phyloP scores from a whole-genome alignment of 92 coral and sea anemone genomes.

The Micromussa lordhowensis region DNA sequence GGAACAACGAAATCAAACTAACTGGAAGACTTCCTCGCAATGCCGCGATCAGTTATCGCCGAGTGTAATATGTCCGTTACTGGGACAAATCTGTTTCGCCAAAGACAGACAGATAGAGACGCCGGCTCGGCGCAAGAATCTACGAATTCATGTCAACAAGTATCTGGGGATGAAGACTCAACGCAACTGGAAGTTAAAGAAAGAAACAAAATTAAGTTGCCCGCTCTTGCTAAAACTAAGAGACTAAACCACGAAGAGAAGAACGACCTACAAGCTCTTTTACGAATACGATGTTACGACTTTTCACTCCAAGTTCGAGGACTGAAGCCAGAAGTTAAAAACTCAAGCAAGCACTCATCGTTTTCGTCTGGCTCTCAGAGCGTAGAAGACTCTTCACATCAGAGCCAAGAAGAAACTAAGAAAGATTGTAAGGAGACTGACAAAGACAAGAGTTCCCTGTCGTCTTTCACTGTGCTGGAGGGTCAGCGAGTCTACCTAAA shows the following conservation, averaged over 20 bases:
- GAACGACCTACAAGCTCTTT: constrained; percentile 8
- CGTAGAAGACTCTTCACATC: not conserved
- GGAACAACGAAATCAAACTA: not conserved
- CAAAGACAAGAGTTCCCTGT: not conserved
- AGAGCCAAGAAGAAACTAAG: not conserved
- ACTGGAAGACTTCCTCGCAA: not conserved
- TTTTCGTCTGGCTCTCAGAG: not conserved
- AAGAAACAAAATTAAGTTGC: not conserved
- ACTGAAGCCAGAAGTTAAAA: not conserved
- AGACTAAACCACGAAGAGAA: not conserved
- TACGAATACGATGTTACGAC: constrained; percentile 10
- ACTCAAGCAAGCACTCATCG: not conserved
- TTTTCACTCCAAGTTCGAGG: not conserved
- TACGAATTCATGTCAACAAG: not conserved
- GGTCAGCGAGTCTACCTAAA: constrained; percentile 10
- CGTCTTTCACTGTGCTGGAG: constrained; percentile 1
- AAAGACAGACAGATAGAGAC: not conserved
- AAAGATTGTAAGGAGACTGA: not conserved
- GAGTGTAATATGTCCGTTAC: not conserved
- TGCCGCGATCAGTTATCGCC: constrained; percentile 12
- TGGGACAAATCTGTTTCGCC: constrained; percentile 13
- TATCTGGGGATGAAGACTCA: not conserved
- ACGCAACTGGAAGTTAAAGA: not conserved
- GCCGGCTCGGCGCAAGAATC: not conserved
- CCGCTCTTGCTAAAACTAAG: constrained; percentile 5